Evolutionary conservation across 2,888 invertebrate species (phyloP), one percentile per base, ranked within the genome.

Genomic region (Buathra laborator): DNA sequence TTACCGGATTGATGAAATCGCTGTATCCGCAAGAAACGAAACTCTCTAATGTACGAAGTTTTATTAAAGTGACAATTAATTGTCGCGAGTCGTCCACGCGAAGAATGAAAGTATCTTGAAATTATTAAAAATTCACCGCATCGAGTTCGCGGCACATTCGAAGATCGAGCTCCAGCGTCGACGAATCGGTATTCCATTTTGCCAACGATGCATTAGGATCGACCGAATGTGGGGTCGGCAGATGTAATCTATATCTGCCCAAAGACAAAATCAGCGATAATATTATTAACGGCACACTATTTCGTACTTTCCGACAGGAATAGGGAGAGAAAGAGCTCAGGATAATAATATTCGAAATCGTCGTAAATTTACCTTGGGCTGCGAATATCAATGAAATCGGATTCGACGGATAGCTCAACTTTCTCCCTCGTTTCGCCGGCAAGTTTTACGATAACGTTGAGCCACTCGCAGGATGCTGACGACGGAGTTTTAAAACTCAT

Each of bases 381-480:
- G 46, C 93, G 92, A 78, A 94, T 88, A 86, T 94, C 93, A 74
- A 94, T 89, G 79, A 90, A 87, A 48, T 95, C 91, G n/a, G 91
- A 89, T 87, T 94, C 92, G 37, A 94, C 96, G 85, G 96, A 95
- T 64, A 98, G 94, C 86, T 97, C 96, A 82, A 98, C 96, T 90
- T 97, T 96, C 87, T 97, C 96, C 64, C 95, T 95, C 84, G 95
- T 95, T 91, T 98, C 98, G 2, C 96, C 97, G 0, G 98, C 97
- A 92, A 99, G 94, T 89, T 96, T 94, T 16, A 98, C 95, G 83
- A 95, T 95, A 32, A 99, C 94, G n/a, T 98, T 95, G 94, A 99
- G 96, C 93, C 97, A 97, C 94, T 99, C 98, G 94, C 98, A 98
- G 91, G 98, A 98, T 3, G 97, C 95, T 0, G 97, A 96, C 1